A percentile compares a stretch with the other conserved stretches of the same genome.
Evolutionary conservation across 2,888 invertebrate species (phyloP).

Genomic region (Coelopa pilipes): DNA sequence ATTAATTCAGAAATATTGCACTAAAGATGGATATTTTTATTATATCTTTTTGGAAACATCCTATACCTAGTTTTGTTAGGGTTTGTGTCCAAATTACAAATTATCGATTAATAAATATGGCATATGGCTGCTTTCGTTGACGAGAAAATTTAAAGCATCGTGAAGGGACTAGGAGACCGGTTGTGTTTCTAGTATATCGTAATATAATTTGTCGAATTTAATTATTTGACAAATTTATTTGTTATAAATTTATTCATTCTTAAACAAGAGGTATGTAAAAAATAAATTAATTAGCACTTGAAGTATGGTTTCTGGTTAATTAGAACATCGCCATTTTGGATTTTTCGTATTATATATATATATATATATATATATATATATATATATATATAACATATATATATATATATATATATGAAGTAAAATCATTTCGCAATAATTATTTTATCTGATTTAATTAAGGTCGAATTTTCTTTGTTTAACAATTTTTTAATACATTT

Average conservation of each 20-base stretch:
- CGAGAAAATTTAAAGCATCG: neutral
- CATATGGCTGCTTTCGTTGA: neutral
- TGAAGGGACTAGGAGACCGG: neutral
- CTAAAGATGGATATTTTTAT: too few relatives aligned
- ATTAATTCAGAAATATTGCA: too few relatives aligned
- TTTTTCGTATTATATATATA: neutral
- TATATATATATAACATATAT: neutral
- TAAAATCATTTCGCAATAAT: neutral
- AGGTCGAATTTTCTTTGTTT: conserved; percentile 27
- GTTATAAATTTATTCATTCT: neutral
- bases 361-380: neutral
- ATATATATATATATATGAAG: conserved; percentile 10
- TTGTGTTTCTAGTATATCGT: conserved; percentile 1
- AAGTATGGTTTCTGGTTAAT: neutral
- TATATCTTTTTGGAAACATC: too few relatives aligned
- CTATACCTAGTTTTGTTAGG: too few relatives aligned
- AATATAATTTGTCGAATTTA: conserved; percentile 2
- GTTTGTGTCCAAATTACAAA: too few relatives aligned
- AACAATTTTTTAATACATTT: neutral
- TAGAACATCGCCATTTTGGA: neutral
- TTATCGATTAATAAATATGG: too few relatives aligned
- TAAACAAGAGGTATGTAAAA: conserved; percentile 12
- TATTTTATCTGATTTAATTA: conserved; percentile 12
- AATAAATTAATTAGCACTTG: neutral
- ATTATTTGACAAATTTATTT: neutral